Percentiles rank a stretch among this genome's conserved stretches.
phyloP scores from a whole-genome alignment of 2,113 vertebrate species.

The Symphodus melops region DNA sequence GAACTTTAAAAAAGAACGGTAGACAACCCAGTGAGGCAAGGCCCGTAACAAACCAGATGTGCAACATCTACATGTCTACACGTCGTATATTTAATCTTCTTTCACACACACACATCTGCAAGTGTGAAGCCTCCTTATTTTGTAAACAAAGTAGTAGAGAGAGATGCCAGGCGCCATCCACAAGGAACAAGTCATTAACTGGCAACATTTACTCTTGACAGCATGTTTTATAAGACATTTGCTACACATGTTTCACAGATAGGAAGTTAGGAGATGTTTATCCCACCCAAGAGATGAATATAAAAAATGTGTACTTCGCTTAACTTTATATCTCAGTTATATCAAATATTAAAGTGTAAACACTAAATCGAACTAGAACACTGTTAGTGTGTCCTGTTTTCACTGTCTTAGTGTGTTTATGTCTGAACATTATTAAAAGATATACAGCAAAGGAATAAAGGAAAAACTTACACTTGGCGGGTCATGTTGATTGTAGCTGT shows the following conservation, averaged over 20 bases:
- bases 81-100: not conserved
- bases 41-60: slow-evolving; percentile 54
- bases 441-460: not conserved
- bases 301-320: not conserved
- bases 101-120: slow-evolving; percentile 38
- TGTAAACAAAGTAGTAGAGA: slow-evolving; percentile 37
- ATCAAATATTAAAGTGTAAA: not conserved
- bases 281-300: not conserved
- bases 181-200: not conserved
- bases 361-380: not conserved
- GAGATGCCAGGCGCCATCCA: slow-evolving; percentile 15
- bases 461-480: not conserved
- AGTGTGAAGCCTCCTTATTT: slow-evolving; percentile 26
- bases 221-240: not conserved
- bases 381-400: not conserved
- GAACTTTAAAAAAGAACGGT: slow-evolving; percentile 16
- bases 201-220: not conserved
- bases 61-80: slow-evolving; percentile 1
- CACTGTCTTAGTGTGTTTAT: not conserved
- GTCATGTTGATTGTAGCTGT: not conserved
- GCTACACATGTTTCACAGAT: not conserved
- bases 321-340: not conserved
- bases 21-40: slow-evolving; percentile 29
- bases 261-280: not conserved
- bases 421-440: not conserved